A percentile compares a stretch with the other conserved stretches of the same genome.
phyloP scores from a whole-genome alignment of 35 echinoderm and acorn worm genomes.

The Holothuria glaberrima region DNA sequence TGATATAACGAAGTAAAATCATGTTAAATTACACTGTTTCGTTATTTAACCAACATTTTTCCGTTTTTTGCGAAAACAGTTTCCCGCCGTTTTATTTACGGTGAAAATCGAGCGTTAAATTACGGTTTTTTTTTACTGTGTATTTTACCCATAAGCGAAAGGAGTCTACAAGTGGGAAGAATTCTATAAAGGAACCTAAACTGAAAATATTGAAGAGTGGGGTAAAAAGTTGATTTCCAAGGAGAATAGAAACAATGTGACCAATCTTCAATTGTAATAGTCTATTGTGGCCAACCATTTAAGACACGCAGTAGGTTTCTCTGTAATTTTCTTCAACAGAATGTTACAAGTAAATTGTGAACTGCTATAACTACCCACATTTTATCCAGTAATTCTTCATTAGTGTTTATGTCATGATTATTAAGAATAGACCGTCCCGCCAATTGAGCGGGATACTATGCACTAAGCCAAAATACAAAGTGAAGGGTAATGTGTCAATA shows the following conservation, averaged over 20 bases:
- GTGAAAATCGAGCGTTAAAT: too few relatives aligned
- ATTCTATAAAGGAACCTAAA: neutral
- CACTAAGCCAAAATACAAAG: neutral
- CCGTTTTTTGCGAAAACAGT: too few relatives aligned
- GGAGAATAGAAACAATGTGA: slow-evolving; percentile 20
- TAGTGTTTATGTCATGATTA: neutral
- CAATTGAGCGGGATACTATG: slow-evolving; percentile 30
- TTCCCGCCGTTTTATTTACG: too few relatives aligned
- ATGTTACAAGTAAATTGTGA: slow-evolving; percentile 26
- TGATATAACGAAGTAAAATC: too few relatives aligned
- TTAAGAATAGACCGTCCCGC: neutral
- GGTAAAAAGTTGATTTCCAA: slow-evolving; percentile 18
- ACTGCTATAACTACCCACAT: neutral
- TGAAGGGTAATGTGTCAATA: slow-evolving; percentile 32
- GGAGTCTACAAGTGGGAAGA: too few relatives aligned
- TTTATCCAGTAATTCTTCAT: slow-evolving; percentile 17
- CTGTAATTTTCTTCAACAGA: slow-evolving; percentile 2
- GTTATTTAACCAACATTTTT: too few relatives aligned
- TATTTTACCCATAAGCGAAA: neutral
- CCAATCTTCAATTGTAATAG: slow-evolving; percentile 17
- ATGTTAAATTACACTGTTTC: too few relatives aligned
- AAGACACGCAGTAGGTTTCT: neutral
- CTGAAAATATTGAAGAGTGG: neutral
- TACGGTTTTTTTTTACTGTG: too few relatives aligned
- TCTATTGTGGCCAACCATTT: slow-evolving; percentile 10